Percentiles rank a stretch among this genome's conserved stretches.
These are phyloP conservation scores for Helarctos malayanus DNA, from an alignment of 2,797 vertebrate genomes.

Conservation along the genomic window DNA sequence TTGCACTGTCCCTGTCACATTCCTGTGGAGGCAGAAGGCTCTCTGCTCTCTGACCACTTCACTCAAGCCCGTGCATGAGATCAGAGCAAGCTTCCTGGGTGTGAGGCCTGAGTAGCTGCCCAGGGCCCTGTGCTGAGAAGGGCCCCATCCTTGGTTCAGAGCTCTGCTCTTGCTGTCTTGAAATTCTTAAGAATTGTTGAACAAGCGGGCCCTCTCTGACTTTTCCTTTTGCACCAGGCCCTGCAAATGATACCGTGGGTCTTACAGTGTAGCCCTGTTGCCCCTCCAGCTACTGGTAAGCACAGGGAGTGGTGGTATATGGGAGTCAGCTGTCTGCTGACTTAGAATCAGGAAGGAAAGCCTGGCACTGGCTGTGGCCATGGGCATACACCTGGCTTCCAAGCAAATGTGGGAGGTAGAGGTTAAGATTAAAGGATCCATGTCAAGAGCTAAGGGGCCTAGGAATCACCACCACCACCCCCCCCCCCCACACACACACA, in stretches of 20 bases:
- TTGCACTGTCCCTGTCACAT: too few species aligned
- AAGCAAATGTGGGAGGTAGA: neutral
- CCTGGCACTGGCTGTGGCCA: fast-evolving
- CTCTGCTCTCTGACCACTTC: neutral
- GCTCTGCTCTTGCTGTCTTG: neutral
- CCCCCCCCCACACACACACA: neutral
- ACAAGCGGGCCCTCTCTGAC: too few species aligned
- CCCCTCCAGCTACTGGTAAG: neutral
- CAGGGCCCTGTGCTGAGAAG: neutral
- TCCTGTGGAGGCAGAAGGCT: neutral
- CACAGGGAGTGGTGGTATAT: neutral
- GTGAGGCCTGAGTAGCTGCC: neutral
- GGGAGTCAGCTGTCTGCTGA: neutral
- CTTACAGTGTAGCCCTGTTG: neutral
- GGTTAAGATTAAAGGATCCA: neutral
- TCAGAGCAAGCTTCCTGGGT: neutral
- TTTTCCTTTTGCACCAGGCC: neutral
- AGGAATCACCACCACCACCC: neutral
- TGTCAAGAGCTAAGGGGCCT: neutral
- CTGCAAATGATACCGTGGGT: neutral
- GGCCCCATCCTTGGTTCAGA: fast-evolving
- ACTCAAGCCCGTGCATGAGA: neutral
- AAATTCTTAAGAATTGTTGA: neutral
- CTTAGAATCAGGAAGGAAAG: neutral
- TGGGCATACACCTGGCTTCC: neutral